These are phyloP conservation scores for Anodontia alba DNA, from an alignment of 2,888 invertebrate species.

Conservation along the genomic window DNA sequence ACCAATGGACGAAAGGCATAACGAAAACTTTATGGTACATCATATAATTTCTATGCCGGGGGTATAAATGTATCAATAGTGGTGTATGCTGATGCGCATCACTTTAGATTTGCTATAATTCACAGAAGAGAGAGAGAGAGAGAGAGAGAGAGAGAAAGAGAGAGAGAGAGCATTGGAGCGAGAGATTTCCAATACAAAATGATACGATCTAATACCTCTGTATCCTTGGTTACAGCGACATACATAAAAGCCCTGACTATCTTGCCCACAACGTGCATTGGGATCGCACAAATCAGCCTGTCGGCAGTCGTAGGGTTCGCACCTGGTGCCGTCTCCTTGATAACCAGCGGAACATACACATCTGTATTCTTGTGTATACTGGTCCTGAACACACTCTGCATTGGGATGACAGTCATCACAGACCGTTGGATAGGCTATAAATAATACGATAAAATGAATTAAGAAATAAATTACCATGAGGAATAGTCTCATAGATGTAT, in stretches of 20 bases:
- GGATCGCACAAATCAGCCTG: conserved; percentile 70
- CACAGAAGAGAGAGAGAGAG: too few species aligned
- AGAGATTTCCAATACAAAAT: too few species aligned
- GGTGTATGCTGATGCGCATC: too few species aligned
- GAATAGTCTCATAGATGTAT: too few species aligned
- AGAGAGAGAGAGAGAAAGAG: too few species aligned
- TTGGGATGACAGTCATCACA: conserved; percentile 91
- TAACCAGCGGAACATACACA: conserved; percentile 75
- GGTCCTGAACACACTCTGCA: conserved; percentile 89
- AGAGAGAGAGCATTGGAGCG: too few species aligned
- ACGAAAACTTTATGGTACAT: too few species aligned
- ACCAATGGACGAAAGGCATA: too few species aligned
- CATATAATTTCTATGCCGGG: too few species aligned
- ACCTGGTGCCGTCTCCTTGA: conserved; percentile 74
- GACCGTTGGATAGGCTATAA: background rate
- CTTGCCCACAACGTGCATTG: conserved; percentile 74
- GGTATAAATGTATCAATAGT: too few species aligned
- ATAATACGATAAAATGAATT: background rate
- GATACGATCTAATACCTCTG: conserved; percentile 64
- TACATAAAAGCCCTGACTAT: conserved; percentile 54
- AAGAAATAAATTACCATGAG: background rate
- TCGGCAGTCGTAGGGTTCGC: conserved; percentile 68
- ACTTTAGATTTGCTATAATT: too few species aligned
- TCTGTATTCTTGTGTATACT: conserved; percentile 53
- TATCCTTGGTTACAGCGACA: conserved; percentile 78